These are phyloP conservation scores for Sinocyclocheilus maitianheensis DNA, from an alignment of 2,113 vertebrate genomes.

Conservation along the genomic window DNA sequence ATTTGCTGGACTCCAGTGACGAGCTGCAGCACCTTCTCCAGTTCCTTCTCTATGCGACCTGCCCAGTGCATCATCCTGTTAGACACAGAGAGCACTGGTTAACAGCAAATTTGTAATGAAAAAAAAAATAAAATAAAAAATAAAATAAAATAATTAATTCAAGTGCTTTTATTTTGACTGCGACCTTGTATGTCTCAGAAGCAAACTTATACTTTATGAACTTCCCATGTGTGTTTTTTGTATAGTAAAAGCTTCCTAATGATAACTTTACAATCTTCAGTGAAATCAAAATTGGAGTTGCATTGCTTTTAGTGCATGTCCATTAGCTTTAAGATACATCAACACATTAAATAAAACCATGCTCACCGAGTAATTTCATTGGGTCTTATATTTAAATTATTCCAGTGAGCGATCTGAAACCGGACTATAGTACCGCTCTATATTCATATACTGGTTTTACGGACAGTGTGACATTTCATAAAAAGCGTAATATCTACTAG, in stretches of 20 bases:
- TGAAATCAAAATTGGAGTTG: not conserved
- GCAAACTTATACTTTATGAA: not conserved
- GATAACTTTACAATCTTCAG: not conserved
- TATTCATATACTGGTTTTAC: not conserved
- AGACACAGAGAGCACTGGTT: not conserved
- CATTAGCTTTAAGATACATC: not conserved
- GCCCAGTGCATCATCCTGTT: constrained; percentile 83
- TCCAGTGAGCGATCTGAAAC: not conserved
- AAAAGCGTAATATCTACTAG: constrained; percentile 6
- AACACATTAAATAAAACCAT: not conserved
- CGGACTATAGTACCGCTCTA: not conserved
- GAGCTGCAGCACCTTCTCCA: constrained; percentile 79
- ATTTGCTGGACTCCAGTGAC: constrained; percentile 81
- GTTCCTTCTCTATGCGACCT: constrained; percentile 80
- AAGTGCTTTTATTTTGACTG: not conserved
- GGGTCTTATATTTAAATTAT: not conserved
- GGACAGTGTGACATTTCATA: not conserved
- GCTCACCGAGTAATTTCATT: not conserved
- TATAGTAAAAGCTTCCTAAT: not conserved
- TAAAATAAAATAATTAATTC: not conserved
- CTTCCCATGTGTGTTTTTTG: not conserved
- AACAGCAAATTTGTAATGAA: not conserved
- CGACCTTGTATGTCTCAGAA: not conserved
- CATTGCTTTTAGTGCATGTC: not conserved
- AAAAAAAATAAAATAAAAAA: not conserved